Evolutionary conservation across 2,797 vertebrate genomes (phyloP), one percentile per base, ranked within the genome.

Genomic region (Clarias pachynema): DNA sequence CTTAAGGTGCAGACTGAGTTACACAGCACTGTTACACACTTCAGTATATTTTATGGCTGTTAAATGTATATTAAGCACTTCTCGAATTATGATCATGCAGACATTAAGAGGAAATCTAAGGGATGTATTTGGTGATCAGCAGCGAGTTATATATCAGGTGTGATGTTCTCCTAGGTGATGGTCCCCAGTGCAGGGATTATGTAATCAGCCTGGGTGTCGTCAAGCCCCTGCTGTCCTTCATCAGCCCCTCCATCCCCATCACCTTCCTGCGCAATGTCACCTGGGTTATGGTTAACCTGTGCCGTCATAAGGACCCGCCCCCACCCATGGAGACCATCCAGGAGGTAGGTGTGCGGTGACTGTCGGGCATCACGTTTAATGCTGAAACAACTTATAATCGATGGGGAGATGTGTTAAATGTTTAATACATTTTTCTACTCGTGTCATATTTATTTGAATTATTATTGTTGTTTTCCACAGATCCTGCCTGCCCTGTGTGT

Each of bases 211-310:
- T 99, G 86, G 98, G 98, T 16, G 98, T 99, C 88, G 98, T 99
- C 90, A 99, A 99, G 87, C 98, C 98, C 1, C 93, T 99, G 92
- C 96, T 99, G 87, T 97, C 97, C 84, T 99, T 99, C 95, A 99
- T 99, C 96, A 99, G 97, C 92, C 98, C 98, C 88, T 98, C 98
- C 94, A 99, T 99, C 92, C 98, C 98, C 89, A 99, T 99, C 94
- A 99, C 98, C 89, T 99, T 99, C 94, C 96, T 99, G 90, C 97
- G 98, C 94, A 99, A 99, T 72, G 98, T 99, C 92, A 99, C 98
- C 78, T 99, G 98, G 98, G 98, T 99, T 91, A 99, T 99, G 98
- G 98, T 99, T 89, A 99, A 99, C 90, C 94, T 99, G 91, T 99
- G 98, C 92, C 98, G 98, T 90, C 98, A 99, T 95, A 99, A 99